Conservation (phyloP, 2,797 vertebrate species). For the Acomys russatus region DNA sequence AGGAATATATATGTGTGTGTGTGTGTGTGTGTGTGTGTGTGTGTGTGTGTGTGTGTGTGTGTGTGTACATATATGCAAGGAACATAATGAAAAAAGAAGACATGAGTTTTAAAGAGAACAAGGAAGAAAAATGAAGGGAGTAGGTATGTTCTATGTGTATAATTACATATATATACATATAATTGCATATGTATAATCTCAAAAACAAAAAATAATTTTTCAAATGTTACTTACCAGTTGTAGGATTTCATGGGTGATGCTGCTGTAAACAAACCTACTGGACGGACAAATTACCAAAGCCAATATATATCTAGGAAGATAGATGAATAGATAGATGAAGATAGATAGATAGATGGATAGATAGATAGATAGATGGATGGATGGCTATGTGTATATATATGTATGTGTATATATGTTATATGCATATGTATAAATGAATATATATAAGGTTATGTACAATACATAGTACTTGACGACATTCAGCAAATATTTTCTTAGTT, state of each 20-base stretch:
- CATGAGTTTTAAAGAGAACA: neutral
- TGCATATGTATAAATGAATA: no score
- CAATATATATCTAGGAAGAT: no score
- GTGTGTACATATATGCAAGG: neutral
- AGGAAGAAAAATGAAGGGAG: neutral
- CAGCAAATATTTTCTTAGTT: neutral
- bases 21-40: no score
- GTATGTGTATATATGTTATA: neutral
- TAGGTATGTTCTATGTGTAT: neutral
- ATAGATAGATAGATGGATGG: neutral
- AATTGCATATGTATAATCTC: neutral
- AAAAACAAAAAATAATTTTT: neutral
- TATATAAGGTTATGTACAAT: neutral
- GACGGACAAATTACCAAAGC: neutral
- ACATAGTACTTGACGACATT: neutral
- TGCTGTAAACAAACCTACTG: neutral
- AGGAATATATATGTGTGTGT: neutral
- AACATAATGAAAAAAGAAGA: neutral
- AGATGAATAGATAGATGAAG: no score
- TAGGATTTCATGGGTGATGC: neutral
- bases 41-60: no score
- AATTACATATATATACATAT: neutral
- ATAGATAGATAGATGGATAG: neutral
- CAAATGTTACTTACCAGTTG: no score
- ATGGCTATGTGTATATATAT: no score